Evolutionary conservation across 2,888 invertebrate genomes (phyloP).

Genomic region (Xestia c-nigrum): DNA sequence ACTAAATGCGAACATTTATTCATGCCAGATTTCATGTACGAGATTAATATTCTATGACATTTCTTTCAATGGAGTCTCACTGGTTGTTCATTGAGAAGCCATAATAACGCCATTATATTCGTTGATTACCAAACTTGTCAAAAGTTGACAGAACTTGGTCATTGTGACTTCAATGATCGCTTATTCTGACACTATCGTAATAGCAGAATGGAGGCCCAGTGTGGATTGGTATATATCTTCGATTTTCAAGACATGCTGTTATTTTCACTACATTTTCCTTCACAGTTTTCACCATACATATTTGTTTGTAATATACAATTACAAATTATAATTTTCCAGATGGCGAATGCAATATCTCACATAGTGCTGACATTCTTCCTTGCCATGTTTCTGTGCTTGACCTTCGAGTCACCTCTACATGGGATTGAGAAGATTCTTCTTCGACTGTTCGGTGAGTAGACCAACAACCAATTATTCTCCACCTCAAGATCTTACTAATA

Average conservation of each 20-base stretch:
- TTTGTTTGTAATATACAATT: not conserved
- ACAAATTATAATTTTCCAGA: conserved; percentile 81
- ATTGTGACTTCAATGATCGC: no score
- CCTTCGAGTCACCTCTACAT: conserved; percentile 94
- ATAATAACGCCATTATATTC: no score
- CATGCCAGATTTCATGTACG: no score
- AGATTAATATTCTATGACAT: no score
- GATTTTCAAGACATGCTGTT: not conserved
- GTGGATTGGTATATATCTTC: not conserved
- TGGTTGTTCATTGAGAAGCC: no score
- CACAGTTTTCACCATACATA: not conserved
- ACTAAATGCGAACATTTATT: no score
- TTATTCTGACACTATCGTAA: no score
- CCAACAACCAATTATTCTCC: not conserved
- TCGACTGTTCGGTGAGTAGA: conserved; percentile 84
- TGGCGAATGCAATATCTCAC: conserved; percentile 90
- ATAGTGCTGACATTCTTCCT: conserved; percentile 91
- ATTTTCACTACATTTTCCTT: not conserved
- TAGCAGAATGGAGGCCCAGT: no score
- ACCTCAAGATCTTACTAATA: not conserved
- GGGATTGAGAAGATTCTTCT: conserved; percentile 93
- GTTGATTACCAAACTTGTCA: no score
- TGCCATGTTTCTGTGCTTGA: conserved; percentile 91
- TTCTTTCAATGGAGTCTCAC: no score
- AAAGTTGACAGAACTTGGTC: no score